phyloP scores from a whole-genome alignment of 2,113 vertebrate genomes.

The Pachycephala philippinensis region DNA sequence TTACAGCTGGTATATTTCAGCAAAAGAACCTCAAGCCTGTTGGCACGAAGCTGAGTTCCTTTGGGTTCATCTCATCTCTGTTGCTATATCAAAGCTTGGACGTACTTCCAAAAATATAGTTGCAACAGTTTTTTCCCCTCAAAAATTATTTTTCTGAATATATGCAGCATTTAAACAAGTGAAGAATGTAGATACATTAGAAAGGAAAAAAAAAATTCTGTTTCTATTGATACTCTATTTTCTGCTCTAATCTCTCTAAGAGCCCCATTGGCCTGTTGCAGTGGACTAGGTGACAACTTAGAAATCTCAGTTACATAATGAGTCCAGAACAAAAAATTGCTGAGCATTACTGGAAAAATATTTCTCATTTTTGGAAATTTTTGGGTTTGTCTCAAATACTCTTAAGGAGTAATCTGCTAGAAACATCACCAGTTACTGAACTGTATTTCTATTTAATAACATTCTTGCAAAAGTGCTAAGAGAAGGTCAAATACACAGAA shows the following conservation, averaged over 20 bases:
- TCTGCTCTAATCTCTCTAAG: background rate
- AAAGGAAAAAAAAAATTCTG: rapidly evolving
- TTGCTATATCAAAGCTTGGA: rapidly evolving
- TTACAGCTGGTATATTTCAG: background rate
- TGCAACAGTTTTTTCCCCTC: background rate
- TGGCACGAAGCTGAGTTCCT: background rate
- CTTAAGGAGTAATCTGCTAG: background rate
- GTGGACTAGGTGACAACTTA: background rate
- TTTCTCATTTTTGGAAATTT: background rate
- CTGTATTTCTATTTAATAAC: background rate
- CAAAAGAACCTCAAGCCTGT: background rate
- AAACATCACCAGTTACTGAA: background rate
- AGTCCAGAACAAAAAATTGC: background rate
- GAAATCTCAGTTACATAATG: background rate
- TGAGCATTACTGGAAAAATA: background rate
- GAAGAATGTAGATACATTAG: background rate
- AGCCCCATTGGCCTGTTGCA: background rate
- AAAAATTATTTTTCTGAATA: background rate
- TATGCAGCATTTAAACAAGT: background rate
- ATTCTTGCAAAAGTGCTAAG: background rate
- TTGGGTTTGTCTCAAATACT: background rate
- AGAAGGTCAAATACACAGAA: background rate
- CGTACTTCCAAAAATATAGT: background rate
- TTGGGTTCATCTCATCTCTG: background rate
- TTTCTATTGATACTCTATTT: background rate